These are phyloP conservation scores for western clawed frog (Xenopus tropicalis) DNA, from an alignment of 2,113 vertebrate species.

Conservation along the genomic window DNA sequence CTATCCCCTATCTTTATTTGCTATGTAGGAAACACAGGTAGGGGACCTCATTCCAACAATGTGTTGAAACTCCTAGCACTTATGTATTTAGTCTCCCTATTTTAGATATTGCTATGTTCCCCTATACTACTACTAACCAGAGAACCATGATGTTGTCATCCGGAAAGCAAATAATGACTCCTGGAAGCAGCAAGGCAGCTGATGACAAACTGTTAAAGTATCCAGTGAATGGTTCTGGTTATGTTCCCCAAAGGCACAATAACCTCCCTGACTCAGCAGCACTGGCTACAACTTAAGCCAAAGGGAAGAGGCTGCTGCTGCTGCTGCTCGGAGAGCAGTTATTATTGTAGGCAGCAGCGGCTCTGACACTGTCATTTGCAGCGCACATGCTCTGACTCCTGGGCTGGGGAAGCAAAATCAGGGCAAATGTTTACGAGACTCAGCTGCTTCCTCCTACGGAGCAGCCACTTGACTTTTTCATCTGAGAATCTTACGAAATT, in stretches of 20 bases:
- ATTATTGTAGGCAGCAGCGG: not conserved
- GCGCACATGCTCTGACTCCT: not conserved
- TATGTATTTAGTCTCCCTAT: too few species aligned
- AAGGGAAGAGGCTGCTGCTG: not conserved
- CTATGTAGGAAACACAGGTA: too few species aligned
- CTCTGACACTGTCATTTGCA: slow-evolving; percentile 2
- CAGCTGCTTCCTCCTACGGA: slow-evolving; percentile 13
- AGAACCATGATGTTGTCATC: too few species aligned
- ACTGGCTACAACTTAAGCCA: not conserved
- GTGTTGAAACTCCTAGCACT: too few species aligned
- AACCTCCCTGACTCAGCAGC: not conserved
- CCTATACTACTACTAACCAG: too few species aligned
- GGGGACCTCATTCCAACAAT: too few species aligned
- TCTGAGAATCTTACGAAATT: not conserved
- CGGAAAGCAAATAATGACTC: not conserved
- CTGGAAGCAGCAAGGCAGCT: not conserved
- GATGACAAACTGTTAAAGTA: not conserved
- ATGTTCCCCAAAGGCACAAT: slow-evolving; percentile 7
- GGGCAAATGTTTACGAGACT: not conserved
- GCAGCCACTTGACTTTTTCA: not conserved
- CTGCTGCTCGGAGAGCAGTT: not conserved
- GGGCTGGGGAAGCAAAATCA: not conserved
- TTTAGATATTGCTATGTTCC: too few species aligned
- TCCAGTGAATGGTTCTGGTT: not conserved
- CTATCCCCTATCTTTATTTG: too few species aligned